Percentiles rank a stretch among this genome's conserved stretches.
Conservation (phyloP, 2,797 vertebrate genomes). For the Erethizon dorsatum region DNA sequence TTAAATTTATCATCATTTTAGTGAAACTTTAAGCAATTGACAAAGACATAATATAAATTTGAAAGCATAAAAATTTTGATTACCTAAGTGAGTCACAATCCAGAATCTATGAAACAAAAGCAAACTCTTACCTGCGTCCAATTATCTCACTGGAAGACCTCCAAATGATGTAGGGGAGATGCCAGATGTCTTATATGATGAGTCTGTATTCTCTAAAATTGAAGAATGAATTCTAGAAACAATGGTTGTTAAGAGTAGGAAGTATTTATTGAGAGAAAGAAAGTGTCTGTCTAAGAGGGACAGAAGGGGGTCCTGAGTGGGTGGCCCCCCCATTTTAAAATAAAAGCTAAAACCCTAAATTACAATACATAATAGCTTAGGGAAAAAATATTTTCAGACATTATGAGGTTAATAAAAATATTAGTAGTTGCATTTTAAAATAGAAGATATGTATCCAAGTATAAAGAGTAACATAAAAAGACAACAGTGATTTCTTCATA, state of each 20-base stretch:
- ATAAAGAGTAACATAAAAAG: constrained; percentile 3
- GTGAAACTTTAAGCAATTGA: not conserved
- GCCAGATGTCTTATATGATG: not conserved
- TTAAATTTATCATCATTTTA: not conserved
- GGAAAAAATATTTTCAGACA: not conserved
- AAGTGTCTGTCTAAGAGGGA: not conserved
- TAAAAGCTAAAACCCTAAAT: constrained; percentile 14
- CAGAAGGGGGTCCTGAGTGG: not conserved
- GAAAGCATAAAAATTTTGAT: not conserved
- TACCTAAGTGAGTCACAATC: not conserved
- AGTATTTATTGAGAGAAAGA: not conserved
- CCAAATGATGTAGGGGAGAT: not conserved
- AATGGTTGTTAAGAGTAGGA: not conserved
- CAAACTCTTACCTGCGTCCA: not conserved
- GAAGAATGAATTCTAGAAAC: not conserved
- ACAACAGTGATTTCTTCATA: constrained; percentile 8
- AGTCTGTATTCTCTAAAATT: not conserved
- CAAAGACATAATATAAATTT: not conserved
- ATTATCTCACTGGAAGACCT: not conserved
- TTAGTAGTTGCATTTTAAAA: not conserved
- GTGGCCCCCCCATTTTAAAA: not conserved
- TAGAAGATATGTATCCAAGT: not conserved
- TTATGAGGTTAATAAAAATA: constrained; percentile 16
- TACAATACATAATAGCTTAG: not conserved
- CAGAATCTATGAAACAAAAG: not conserved